phyloP scores from a whole-genome alignment of 2,113 vertebrate species.

The Cephalopholis sonnerati region DNA sequence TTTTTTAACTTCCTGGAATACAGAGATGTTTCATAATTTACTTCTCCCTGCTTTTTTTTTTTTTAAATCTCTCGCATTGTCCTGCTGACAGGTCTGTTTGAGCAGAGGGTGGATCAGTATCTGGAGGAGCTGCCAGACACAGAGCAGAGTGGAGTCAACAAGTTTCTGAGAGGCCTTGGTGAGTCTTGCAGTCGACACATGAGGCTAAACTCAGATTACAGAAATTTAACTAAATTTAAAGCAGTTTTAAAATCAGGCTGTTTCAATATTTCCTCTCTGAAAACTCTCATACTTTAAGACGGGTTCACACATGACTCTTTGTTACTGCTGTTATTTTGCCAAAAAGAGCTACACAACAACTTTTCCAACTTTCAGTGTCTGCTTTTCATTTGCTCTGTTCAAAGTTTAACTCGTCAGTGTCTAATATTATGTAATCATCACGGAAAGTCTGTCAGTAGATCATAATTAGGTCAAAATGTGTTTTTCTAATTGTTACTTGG shows the following conservation, averaged over 20 bases:
- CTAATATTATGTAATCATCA: background rate
- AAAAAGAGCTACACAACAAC: conserved; percentile 2
- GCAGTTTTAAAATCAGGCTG: background rate
- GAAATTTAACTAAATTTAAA: background rate
- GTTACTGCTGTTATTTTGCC: background rate
- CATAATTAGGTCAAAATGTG: background rate
- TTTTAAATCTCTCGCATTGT: conserved; percentile 29
- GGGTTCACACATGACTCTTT: background rate
- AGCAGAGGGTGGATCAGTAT: conserved; percentile 97
- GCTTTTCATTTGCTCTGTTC: background rate
- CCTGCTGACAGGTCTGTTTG: conserved; percentile 91
- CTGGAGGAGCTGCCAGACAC: conserved; percentile 97
- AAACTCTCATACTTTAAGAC: background rate
- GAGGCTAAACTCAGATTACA: conserved; percentile 14
- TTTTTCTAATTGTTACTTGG: background rate
- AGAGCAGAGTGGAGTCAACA: conserved; percentile 98
- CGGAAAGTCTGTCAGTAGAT: background rate
- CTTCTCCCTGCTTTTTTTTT: background rate
- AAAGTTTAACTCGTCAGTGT: background rate
- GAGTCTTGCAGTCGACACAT: conserved; percentile 72
- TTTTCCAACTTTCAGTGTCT: background rate
- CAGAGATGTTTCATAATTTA: background rate
- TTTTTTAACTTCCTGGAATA: conserved; percentile 11
- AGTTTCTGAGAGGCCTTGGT: conserved; percentile 97
- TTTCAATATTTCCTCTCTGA: background rate